A percentile compares a stretch with the other conserved stretches of the same genome.
Conservation (phyloP, 2,797 vertebrate genomes). For the Molossus molossus region DNA sequence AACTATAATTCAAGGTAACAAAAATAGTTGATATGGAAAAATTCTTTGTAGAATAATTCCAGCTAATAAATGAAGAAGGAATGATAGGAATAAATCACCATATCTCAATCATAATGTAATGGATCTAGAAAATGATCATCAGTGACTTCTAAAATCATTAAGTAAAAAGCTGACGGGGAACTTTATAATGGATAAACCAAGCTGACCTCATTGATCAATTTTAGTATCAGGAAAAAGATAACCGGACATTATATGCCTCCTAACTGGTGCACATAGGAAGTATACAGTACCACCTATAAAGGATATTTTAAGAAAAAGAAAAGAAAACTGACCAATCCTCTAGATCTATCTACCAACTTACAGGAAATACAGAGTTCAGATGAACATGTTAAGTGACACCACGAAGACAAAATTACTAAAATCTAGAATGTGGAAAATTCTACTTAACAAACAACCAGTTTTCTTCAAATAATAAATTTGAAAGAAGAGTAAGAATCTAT, state of each 20-base stretch:
- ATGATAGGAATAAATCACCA: background rate
- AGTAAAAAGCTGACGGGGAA: slow-evolving; percentile 33
- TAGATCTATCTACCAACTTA: slow-evolving; percentile 21
- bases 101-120: slow-evolving; percentile 31
- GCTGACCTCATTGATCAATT: background rate
- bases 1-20: background rate
- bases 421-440: slow-evolving; percentile 24
- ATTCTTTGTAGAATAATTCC: slow-evolving; percentile 40
- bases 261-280: background rate
- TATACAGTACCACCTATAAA: background rate
- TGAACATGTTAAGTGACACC: background rate
- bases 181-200: background rate
- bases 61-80: slow-evolving; percentile 54
- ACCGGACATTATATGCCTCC: background rate
- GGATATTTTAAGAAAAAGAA: slow-evolving; percentile 38
- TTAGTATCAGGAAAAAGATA: slow-evolving; percentile 40
- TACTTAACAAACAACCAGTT: background rate
- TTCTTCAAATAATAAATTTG: slow-evolving; percentile 14
- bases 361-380: background rate
- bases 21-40: slow-evolving; percentile 33
- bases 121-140: background rate
- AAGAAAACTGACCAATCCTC: background rate
- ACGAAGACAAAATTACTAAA: slow-evolving; percentile 41
- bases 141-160: slow-evolving; percentile 47
- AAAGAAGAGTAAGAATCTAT: slow-evolving; percentile 35